Evolutionary conservation across 2,113 vertebrate species (phyloP).

Genomic region (Alectura lathami): DNA sequence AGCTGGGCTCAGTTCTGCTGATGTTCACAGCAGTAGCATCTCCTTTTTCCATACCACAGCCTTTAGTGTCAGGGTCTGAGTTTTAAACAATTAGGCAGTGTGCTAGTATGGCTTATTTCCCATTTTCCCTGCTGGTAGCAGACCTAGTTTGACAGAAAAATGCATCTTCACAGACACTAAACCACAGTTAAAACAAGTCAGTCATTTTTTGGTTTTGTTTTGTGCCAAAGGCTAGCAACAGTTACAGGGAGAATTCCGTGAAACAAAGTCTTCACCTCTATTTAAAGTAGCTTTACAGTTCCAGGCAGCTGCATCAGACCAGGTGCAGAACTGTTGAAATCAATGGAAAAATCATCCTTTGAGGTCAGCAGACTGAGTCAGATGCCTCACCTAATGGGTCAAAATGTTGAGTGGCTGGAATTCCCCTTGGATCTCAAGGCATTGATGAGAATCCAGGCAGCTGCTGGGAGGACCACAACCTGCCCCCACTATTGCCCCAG

Average conservation of each 20-base stretch:
- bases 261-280: not conserved
- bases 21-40: not conserved
- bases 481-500: not conserved
- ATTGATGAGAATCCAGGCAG: not conserved
- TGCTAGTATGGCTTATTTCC: not conserved
- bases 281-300: not conserved
- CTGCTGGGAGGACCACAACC: not conserved
- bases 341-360: not conserved
- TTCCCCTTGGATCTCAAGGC: not conserved
- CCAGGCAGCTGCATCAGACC: not conserved
- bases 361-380: not conserved
- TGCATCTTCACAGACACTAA: not conserved
- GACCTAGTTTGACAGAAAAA: not conserved
- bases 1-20: not conserved
- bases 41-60: not conserved
- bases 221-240: not conserved
- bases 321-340: not conserved
- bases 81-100: not conserved
- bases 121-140: not conserved
- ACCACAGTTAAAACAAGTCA: not conserved
- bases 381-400: not conserved
- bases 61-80: not conserved
- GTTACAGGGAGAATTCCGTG: not conserved
- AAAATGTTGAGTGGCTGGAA: not conserved
- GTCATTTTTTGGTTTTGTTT: not conserved